Evolutionary conservation across 2,888 invertebrate species (phyloP), one percentile per base, ranked within the genome.

Genomic region (Caenorhabditis zanzibari): DNA sequence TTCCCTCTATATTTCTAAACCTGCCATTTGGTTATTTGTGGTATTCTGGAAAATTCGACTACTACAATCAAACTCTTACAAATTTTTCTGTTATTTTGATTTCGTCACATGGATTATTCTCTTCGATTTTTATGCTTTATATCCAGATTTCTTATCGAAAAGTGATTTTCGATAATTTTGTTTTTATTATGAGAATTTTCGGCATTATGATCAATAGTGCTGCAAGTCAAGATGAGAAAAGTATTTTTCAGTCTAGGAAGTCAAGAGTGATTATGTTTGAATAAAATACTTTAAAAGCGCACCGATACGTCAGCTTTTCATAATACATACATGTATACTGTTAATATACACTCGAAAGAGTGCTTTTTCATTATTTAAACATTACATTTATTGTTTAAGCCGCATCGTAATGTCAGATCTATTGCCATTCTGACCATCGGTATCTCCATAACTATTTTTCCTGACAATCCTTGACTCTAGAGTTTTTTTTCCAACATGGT

Each of bases 81-180:
- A 19, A 47, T n/a, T 47, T 19, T 3, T 47, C 47, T 5, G 47
- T 16, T 5, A 56, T 64, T 24, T 9, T 56, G 9, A 64, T 74
- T 7, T 26, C 54, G 0, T 56, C 32, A 5, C 56, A 74, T 9
- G 74, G 74, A 14, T 22, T 74, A 0, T 19, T 74, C 19, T 54
- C 64, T 0, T 44, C 74, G 0, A 35, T 63, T 19, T 2, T n/a
- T 12, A 52, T 74, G 73, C 52, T 74, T 19, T 10, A 26, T n/a
- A 28, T 64, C 0, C 74, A 74, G 12, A 3, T 12, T 32, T 41
- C 74, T 9, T 74, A 74, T 56, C 64, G 64, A 28, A 26, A 64
- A 7, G 7, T 54, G 4, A 26, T 54, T 54, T 4, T 54, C 3
- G 26, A 54, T 4, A 24, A 12, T 24, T 1, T 54, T 12, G 1